A percentile compares a stretch with the other conserved stretches of the same genome.
Conservation (phyloP, 2,113 vertebrate species). For the Ibidorhyncha struthersii region DNA sequence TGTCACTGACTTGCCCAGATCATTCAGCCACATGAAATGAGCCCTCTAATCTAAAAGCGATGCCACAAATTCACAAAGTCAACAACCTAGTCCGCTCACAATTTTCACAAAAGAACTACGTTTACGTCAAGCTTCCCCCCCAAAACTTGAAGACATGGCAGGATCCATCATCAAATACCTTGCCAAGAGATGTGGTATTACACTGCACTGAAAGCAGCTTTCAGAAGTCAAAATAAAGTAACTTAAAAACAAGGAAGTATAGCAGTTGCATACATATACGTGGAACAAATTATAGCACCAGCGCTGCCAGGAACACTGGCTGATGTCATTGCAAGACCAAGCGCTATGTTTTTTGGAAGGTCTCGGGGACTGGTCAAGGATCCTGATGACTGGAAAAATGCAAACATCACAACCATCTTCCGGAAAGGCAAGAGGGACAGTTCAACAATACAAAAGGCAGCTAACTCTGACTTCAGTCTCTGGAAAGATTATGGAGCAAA, state of each 20-base stretch:
- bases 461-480: background rate
- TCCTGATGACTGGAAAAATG: background rate
- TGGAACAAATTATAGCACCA: background rate
- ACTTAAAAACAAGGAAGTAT: background rate
- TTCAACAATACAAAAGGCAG: background rate
- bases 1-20: background rate
- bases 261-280: background rate
- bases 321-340: background rate
- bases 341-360: background rate
- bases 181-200: background rate
- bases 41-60: background rate
- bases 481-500: background rate
- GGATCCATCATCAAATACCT: background rate
- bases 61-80: background rate
- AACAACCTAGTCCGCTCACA: background rate
- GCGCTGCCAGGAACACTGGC: background rate
- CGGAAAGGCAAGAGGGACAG: background rate
- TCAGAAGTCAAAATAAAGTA: background rate
- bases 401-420: background rate
- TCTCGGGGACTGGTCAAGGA: background rate
- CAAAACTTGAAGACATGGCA: background rate
- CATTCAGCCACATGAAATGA: background rate
- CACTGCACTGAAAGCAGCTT: background rate
- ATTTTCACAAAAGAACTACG: background rate
- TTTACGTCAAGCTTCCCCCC: background rate